Evolutionary conservation across 2,113 vertebrate genomes (phyloP).

Genomic region (Calonectris borealis): DNA sequence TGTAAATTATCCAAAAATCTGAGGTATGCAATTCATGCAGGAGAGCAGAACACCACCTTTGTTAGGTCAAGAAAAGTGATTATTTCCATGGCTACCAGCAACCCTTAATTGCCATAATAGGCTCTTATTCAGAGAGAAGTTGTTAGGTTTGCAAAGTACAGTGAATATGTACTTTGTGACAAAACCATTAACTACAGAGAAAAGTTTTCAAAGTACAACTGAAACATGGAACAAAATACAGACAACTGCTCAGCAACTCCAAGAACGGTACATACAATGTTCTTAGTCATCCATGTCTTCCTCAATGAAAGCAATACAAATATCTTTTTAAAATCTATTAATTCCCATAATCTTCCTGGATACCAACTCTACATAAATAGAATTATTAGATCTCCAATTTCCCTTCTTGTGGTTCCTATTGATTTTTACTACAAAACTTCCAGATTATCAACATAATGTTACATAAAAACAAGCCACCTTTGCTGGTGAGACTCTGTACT

Average conservation of each 20-base stretch:
- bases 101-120: neutral
- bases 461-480: neutral
- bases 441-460: neutral
- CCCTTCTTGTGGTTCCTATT: neutral
- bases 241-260: neutral
- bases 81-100: conserved; percentile 1
- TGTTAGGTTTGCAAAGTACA: neutral
- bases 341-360: neutral
- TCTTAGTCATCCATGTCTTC: neutral
- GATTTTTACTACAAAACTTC: neutral
- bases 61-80: neutral
- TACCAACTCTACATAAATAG: neutral
- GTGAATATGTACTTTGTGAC: neutral
- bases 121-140: neutral
- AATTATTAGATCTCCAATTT: neutral
- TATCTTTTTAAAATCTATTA: neutral
- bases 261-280: neutral
- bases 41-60: neutral
- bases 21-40: neutral
- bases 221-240: neutral
- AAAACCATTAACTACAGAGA: neutral
- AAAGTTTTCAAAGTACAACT: neutral
- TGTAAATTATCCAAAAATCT: neutral
- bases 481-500: neutral
- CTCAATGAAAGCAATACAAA: neutral